Percentiles rank a stretch among this genome's conserved stretches.
Evolutionary conservation across 2,797 vertebrate genomes (phyloP).

Genomic region (Holocentrus rufus): DNA sequence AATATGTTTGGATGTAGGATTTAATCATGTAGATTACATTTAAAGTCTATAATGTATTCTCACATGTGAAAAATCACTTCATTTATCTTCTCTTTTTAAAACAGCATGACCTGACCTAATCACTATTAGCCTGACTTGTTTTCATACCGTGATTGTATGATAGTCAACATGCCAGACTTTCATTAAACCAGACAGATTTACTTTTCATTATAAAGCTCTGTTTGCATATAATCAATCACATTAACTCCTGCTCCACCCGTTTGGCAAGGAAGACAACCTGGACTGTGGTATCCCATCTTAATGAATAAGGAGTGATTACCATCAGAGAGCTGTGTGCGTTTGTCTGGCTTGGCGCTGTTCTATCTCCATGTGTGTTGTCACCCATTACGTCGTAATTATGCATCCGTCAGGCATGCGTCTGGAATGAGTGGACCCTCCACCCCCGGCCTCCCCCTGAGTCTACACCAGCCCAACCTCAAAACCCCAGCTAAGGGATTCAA

Average conservation of each 20-base stretch:
- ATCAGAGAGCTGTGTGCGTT: background rate
- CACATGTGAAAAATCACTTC: background rate
- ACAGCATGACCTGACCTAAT: background rate
- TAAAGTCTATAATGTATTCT: background rate
- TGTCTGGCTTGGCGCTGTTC: conserved; percentile 21
- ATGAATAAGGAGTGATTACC: conserved; percentile 6
- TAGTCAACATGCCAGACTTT: background rate
- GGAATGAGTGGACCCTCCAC: conserved; percentile 56
- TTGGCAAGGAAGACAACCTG: background rate
- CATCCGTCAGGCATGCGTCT: conserved; percentile 53
- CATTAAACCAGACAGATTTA: background rate
- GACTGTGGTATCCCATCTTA: conserved; percentile 13
- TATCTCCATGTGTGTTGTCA: conserved; percentile 19
- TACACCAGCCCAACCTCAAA: conserved; percentile 45
- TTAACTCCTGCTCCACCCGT: background rate
- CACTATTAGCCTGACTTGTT: background rate
- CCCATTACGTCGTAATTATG: conserved; percentile 39
- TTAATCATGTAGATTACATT: background rate
- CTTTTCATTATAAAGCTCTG: background rate
- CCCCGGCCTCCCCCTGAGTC: conserved; percentile 29
- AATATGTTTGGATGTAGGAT: background rate
- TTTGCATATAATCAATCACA: background rate
- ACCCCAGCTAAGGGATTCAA: conserved; percentile 59
- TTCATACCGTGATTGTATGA: background rate
- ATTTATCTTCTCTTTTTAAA: background rate